These are phyloP conservation scores for Ursus arctos DNA, from an alignment of 2,113 vertebrate species.

Conservation along the genomic window DNA sequence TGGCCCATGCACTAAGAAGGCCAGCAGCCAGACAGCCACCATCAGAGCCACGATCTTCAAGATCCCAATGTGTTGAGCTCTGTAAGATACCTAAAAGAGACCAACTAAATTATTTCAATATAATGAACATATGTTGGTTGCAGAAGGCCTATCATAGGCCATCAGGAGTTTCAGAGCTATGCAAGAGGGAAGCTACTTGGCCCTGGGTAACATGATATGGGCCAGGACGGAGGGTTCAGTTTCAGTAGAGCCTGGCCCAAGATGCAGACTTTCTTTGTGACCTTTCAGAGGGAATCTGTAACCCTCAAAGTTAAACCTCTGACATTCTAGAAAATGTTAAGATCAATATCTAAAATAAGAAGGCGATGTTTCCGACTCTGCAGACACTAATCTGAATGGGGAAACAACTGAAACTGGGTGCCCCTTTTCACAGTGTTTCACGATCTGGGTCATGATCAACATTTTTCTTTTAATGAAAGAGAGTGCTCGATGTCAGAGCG, in stretches of 20 bases:
- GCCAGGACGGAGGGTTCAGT: not conserved
- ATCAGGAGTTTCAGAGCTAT: not conserved
- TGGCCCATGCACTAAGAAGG: conserved; percentile 94
- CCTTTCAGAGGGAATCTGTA: not conserved
- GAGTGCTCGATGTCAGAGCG: not conserved
- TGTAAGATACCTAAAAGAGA: conserved; percentile 90
- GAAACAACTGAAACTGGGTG: not conserved
- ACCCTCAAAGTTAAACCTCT: not conserved
- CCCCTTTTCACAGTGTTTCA: not conserved
- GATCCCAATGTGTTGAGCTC: conserved; percentile 88
- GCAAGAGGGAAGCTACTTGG: not conserved
- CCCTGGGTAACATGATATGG: not conserved
- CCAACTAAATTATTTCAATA: not conserved
- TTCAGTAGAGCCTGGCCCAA: not conserved
- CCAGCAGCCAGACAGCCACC: conserved; percentile 91
- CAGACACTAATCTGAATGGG: not conserved
- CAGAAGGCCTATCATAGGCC: not conserved
- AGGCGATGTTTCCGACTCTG: not conserved
- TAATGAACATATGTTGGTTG: not conserved
- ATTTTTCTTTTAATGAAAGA: not conserved
- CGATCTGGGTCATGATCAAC: not conserved
- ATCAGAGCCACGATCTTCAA: conserved; percentile 89
- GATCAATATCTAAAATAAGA: not conserved
- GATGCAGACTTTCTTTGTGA: not conserved
- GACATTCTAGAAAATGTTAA: not conserved